Evolutionary conservation across 35 echinoderm and acorn worm species (phyloP).

Genomic region (Heliocidaris tuberculata): DNA sequence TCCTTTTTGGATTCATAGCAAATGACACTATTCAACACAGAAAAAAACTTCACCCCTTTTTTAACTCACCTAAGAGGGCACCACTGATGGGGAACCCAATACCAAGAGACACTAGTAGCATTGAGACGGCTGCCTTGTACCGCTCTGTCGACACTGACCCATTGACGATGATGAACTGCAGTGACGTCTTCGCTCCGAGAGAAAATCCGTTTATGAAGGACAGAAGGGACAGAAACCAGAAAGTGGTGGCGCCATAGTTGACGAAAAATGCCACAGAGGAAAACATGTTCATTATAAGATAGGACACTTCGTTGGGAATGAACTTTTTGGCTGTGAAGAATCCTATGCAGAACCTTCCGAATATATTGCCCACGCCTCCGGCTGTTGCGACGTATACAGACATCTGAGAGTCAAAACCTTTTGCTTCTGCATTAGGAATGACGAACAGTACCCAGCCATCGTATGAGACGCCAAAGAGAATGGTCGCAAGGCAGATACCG

Average conservation of each 20-base stretch:
- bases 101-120: constrained; percentile 40
- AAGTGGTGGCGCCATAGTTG: background rate
- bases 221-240: constrained; percentile 34
- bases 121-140: constrained; percentile 19
- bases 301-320: background rate
- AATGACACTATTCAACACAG: too few relatives aligned
- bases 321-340: constrained; percentile 25
- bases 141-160: background rate
- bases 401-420: constrained; percentile 12
- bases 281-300: constrained; percentile 13
- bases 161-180: constrained; percentile 48
- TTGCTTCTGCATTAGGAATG: constrained; percentile 35
- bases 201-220: constrained; percentile 25
- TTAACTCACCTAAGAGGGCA: constrained; percentile 20
- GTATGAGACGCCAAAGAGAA: constrained; percentile 40
- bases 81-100: constrained; percentile 35
- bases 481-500: constrained; percentile 29
- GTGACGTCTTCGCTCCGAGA: constrained; percentile 27
- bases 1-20: too few relatives aligned
- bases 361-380: constrained; percentile 24
- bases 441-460: constrained; percentile 43
- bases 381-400: constrained; percentile 28
- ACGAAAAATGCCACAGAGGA: background rate
- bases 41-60: background rate
- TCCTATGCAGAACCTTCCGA: constrained; percentile 26